Conservation (phyloP, 2,113 vertebrate genomes). For the Rhea americana region DNA sequence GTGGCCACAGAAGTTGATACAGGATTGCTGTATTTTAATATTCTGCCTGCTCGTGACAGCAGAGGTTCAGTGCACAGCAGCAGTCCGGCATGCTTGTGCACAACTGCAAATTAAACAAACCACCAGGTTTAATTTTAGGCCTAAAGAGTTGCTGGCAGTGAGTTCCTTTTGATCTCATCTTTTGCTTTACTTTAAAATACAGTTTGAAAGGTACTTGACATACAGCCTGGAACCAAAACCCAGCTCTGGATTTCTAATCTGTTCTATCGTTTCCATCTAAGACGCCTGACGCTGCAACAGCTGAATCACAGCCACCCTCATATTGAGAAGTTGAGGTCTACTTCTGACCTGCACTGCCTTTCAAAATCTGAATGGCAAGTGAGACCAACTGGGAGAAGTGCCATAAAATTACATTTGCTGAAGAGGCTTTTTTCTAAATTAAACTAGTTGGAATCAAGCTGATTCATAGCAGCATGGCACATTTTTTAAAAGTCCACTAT, state of each 20-base stretch:
- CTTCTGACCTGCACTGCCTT: background rate
- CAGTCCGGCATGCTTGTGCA: background rate
- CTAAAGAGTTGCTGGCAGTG: slow-evolving; percentile 29
- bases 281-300: background rate
- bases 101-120: background rate
- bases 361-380: background rate
- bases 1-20: background rate
- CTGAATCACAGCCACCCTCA: background rate
- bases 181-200: slow-evolving; percentile 27
- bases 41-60: background rate
- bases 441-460: slow-evolving; percentile 25
- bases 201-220: slow-evolving; percentile 32
- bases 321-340: background rate
- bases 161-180: slow-evolving; percentile 26
- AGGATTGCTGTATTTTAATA: background rate
- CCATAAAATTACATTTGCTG: slow-evolving; percentile 46
- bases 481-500: slow-evolving; percentile 8
- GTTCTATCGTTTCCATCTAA: background rate
- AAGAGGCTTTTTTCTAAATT: slow-evolving; percentile 59
- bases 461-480: background rate
- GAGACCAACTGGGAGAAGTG: background rate
- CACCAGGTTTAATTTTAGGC: slow-evolving; percentile 11
- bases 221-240: slow-evolving; percentile 20
- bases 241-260: background rate
- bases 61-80: background rate